Base-by-base conservation (phyloP, 2,888 invertebrate species). In the Apamea anceps region DNA sequence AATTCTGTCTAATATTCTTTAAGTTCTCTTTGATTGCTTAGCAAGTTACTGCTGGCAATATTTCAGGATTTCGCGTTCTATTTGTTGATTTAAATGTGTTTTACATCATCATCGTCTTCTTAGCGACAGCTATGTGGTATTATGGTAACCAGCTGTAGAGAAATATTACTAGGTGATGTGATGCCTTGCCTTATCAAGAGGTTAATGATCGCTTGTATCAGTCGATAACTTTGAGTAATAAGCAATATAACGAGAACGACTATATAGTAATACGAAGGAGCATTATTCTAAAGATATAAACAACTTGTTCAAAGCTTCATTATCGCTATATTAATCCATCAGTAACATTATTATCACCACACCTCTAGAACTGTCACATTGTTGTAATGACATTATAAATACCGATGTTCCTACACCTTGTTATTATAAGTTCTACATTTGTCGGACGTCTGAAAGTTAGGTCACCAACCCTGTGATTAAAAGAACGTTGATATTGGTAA, bases 391-490 rank as follows among this genome's bases (percentile, higher is more conserved):
- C 18, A 57, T 51, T 79, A 66, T 66, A 60, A 21, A 57, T 72
- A 48, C 48, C 63, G 68, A 60, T 68, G 7, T 78, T 54, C 21
- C 32, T 60, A 62, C n/a, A 70, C 28, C 2, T 21, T 28, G 21
- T 63, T 73, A 57, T 62, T 83, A 51, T 42, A 67, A 8, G 25
- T 57, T 78, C 32, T 78, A 37, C 77, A 62, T 62, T 68, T 42
- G 60, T 67, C 32, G 32, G 76, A 63, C 62, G 75, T 71, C 67
- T 13, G 51, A 79, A 81, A 81, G 73, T 85, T 86, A 75, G 87
- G 80, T 83, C 77, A 87, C 57, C 70, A 75, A 73, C 65, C 81
- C 81, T 74, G 74, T 72, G 75, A 76, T 81, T 84, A 74, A 51
- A 80, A 86, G 57, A 75, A 73, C n/a, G 1, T 60, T 68, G 25